These are phyloP conservation scores for Pontoporia blainvillei DNA, from an alignment of 2,113 vertebrate species.

Conservation along the genomic window DNA sequence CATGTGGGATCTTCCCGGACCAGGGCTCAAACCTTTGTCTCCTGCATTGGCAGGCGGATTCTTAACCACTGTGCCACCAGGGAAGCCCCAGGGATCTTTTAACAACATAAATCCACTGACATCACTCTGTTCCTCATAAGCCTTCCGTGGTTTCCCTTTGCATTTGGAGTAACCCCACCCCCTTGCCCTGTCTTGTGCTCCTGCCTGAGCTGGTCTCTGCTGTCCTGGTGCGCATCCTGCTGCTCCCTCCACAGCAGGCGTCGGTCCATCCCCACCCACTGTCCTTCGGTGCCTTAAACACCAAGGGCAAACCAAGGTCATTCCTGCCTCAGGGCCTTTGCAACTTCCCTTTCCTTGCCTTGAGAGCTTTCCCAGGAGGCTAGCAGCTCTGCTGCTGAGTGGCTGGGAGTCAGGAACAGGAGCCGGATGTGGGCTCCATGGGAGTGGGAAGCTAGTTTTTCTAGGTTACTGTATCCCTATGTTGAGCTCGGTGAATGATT, in stretches of 20 bases:
- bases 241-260: background rate
- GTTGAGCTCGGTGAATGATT: background rate
- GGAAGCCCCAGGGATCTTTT: background rate
- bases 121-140: background rate
- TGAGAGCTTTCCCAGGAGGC: background rate
- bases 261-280: background rate
- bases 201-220: background rate
- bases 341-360: background rate
- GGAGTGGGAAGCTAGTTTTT: background rate
- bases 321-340: background rate
- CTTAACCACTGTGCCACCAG: no score
- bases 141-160: background rate
- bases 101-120: background rate
- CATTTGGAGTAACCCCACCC: background rate
- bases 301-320: background rate
- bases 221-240: background rate
- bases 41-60: no score
- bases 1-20: no score
- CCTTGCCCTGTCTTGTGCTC: background rate
- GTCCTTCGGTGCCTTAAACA: background rate
- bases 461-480: background rate
- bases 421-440: rapidly evolving
- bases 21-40: no score
- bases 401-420: background rate
- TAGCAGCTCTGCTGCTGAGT: no score